These are phyloP conservation scores for Diarsia mendica DNA, from an alignment of 2,888 invertebrate genomes.

Conservation along the genomic window DNA sequence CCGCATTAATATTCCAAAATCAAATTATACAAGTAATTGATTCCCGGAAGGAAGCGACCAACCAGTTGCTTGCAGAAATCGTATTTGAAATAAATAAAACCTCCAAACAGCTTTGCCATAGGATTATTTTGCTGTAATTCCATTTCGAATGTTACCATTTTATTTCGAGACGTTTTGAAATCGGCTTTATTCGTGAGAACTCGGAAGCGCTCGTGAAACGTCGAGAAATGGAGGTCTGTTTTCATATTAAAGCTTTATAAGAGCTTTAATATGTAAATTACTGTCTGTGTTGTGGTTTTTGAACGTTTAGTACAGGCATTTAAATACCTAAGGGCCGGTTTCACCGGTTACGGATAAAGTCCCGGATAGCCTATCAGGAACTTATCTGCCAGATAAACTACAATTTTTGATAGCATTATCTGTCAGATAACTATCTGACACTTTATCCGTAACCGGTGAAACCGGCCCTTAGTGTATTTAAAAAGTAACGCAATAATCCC, in stretches of 20 bases:
- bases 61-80: conserved; percentile 41
- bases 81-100: conserved; percentile 56
- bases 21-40: conserved; percentile 38
- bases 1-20: conserved; percentile 28
- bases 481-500: not conserved
- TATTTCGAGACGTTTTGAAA: conserved; percentile 32
- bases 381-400: too few relatives aligned
- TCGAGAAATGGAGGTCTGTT: conserved; percentile 27
- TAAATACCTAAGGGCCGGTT: too few relatives aligned
- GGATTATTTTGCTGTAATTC: conserved; percentile 51
- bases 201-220: conserved; percentile 41
- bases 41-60: conserved; percentile 17
- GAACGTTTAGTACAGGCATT: conserved; percentile 11
- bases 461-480: not conserved
- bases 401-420: too few relatives aligned
- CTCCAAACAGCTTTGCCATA: conserved; percentile 42
- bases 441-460: too few relatives aligned
- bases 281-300: conserved; percentile 9
- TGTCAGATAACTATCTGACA: too few relatives aligned
- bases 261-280: conserved; percentile 20
- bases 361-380: too few relatives aligned
- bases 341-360: too few relatives aligned
- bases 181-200: conserved; percentile 41
- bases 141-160: conserved; percentile 48
- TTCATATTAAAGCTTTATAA: conserved; percentile 11